Percentiles rank a stretch among this genome's conserved stretches.
phyloP scores from a whole-genome alignment of 2,888 invertebrate species.

The Drosophila phalerata region DNA sequence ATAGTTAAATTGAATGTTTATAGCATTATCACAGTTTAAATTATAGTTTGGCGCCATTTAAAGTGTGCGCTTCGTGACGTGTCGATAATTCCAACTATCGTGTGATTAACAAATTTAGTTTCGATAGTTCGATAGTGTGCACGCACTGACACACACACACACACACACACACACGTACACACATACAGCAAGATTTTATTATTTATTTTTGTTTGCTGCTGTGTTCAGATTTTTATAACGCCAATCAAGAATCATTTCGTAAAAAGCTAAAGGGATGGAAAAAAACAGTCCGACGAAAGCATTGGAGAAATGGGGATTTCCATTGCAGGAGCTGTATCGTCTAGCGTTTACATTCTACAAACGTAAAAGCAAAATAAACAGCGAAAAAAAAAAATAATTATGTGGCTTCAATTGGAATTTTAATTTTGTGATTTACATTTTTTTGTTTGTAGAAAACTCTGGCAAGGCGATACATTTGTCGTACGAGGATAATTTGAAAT shows the following conservation, averaged over 20 bases:
- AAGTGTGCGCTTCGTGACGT: slow-evolving; percentile 5
- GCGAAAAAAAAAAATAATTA: slow-evolving; percentile 11
- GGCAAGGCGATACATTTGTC: slow-evolving; percentile 98
- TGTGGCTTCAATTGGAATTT: slow-evolving; percentile 38
- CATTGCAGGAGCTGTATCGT: slow-evolving; percentile 93
- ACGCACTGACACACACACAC: slow-evolving; percentile 20
- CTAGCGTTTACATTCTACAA: slow-evolving; percentile 96
- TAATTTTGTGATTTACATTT: neutral
- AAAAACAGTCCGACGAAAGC: slow-evolving; percentile 34
- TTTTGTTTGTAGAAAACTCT: slow-evolving; percentile 91
- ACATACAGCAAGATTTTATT: slow-evolving; percentile 51
- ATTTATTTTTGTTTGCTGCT: slow-evolving; percentile 74
- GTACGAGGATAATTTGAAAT: slow-evolving; percentile 95
- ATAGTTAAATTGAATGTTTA: neutral
- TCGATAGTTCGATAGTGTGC: slow-evolving; percentile 11
- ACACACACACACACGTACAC: slow-evolving; percentile 43
- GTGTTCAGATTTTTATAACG: slow-evolving; percentile 42
- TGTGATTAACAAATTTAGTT: neutral
- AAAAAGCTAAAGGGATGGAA: slow-evolving; percentile 19
- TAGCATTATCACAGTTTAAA: neutral
- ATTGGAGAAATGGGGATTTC: slow-evolving; percentile 89
- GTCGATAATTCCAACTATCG: slow-evolving; percentile 21
- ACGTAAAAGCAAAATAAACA: slow-evolving; percentile 93
- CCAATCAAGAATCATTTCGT: slow-evolving; percentile 23
- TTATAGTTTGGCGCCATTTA: neutral